These are phyloP conservation scores for Lepidotrigona ventralis DNA, from an alignment of 1,140 invertebrate genomes.

Conservation along the genomic window DNA sequence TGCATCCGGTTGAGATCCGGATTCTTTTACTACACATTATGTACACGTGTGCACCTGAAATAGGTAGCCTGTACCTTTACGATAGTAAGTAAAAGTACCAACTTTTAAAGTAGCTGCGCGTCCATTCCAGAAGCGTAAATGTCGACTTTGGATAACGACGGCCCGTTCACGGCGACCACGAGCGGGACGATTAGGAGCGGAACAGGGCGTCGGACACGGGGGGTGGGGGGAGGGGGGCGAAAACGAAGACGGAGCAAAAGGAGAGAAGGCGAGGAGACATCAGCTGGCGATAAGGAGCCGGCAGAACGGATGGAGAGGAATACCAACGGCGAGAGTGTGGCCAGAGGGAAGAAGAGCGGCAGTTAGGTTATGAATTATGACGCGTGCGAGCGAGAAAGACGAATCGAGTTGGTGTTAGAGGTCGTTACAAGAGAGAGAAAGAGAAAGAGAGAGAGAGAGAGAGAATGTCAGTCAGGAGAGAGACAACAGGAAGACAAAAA, in stretches of 20 bases:
- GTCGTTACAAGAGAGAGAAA: constrained; percentile 63
- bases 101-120: not conserved
- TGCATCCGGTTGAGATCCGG: too few species aligned
- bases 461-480: constrained; percentile 21
- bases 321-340: constrained; percentile 40
- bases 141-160: constrained; percentile 38
- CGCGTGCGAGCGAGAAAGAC: constrained; percentile 73
- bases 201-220: not conserved
- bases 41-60: too few species aligned
- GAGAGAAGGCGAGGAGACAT: constrained; percentile 51
- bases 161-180: constrained; percentile 20
- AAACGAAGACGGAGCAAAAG: constrained; percentile 35
- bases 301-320: constrained; percentile 56
- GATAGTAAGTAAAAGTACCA: not conserved
- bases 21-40: too few species aligned
- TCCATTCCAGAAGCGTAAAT: constrained; percentile 4
- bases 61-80: not conserved
- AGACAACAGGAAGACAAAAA: constrained; percentile 65
- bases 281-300: constrained; percentile 50
- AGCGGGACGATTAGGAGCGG: constrained; percentile 43
- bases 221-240: not conserved
- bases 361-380: constrained; percentile 80
- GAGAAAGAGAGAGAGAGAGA: not conserved
- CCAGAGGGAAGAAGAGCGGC: constrained; percentile 62
- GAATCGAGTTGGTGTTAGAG: constrained; percentile 71